Percentiles rank a stretch among this genome's conserved stretches.
Conservation (phyloP, 2,888 invertebrate species). For the Iselma pallidipennis region DNA sequence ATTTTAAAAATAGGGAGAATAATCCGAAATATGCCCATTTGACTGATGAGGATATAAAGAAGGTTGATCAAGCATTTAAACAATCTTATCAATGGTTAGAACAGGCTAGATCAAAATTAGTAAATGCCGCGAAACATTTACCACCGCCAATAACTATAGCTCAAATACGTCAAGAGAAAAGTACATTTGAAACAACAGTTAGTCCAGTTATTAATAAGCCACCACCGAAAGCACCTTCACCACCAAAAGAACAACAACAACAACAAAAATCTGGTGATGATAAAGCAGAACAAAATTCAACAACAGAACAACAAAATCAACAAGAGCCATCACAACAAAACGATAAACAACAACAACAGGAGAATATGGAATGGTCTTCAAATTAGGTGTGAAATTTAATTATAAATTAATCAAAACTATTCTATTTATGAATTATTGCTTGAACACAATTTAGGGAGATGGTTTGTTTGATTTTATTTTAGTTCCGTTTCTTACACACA, state of each 20-base stretch:
- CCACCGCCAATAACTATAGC: constrained; percentile 77
- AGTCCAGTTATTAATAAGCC: constrained; percentile 86
- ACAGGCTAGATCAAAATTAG: constrained; percentile 68
- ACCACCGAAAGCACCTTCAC: constrained; percentile 78
- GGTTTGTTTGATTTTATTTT: constrained; percentile 6
- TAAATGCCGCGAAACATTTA: constrained; percentile 67
- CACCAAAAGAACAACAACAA: constrained; percentile 59
- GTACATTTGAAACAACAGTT: constrained; percentile 66
- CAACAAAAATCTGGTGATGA: constrained; percentile 25
- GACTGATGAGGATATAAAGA: constrained; percentile 78
- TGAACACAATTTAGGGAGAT: constrained; percentile 13
- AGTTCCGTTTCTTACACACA: background rate
- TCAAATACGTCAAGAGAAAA: constrained; percentile 79
- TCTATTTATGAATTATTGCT: constrained; percentile 13
- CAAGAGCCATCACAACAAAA: constrained; percentile 23
- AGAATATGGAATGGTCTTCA: constrained; percentile 42
- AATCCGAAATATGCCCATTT: constrained; percentile 80
- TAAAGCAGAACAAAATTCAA: constrained; percentile 25
- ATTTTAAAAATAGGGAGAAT: constrained; percentile 49
- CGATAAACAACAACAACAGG: constrained; percentile 22
- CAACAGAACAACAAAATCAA: constrained; percentile 17
- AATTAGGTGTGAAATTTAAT: constrained; percentile 26
- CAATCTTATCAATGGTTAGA: constrained; percentile 84
- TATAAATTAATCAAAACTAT: constrained; percentile 1
- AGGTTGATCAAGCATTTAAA: constrained; percentile 70